Base-by-base conservation (phyloP, 2,113 vertebrate genomes). In the Xiphorhynchus elegans region DNA sequence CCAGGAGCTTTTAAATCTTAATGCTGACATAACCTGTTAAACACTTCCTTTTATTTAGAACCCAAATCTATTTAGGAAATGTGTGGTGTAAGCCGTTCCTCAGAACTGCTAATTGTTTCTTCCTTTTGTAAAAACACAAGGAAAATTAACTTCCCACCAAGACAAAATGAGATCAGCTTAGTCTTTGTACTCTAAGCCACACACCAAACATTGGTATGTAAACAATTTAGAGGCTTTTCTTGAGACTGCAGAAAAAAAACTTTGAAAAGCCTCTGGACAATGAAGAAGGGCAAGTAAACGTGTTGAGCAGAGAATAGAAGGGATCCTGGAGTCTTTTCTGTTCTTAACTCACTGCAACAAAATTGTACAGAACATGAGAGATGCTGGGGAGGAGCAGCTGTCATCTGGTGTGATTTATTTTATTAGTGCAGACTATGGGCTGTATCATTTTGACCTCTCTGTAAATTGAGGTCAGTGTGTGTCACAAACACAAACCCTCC, bases 391-490 rank as follows among this genome's bases (percentile, higher is more conserved):
- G 84, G 92, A 93, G 87, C 87, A 96, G 95, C 96, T 98, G 96
- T 91, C 96, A 77, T 67, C 59, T 26, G 4, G 33, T 70, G 93
- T 96, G 96, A 97, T 97, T 97, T 95, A 96, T 97, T 97, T 96
- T 92, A 95, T 94, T 91, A 60, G 94, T 79, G 64, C 84, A 73
- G 33, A 63, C 92, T 81, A 69, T 3, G 66, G 74, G 74, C 89
- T 73, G 64, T 79, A 95, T 97, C 95, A 91, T 95, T 96, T 76
- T 96, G 97, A 97, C 91, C 97, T 96, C 46, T 89, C 92, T 96
- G 95, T 95, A 97, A 97, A 96, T 90, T 94, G 97, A 97, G 97
- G 98, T 98, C 98, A 98, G 87, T 28, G 87, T 62, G 55, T 95
- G 96, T 96, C 97, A 69, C 69, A 76, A 94, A 86, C 90, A 96